Conservation (phyloP, 2,797 vertebrate genomes). For the Sphenodon punctatus region DNA sequence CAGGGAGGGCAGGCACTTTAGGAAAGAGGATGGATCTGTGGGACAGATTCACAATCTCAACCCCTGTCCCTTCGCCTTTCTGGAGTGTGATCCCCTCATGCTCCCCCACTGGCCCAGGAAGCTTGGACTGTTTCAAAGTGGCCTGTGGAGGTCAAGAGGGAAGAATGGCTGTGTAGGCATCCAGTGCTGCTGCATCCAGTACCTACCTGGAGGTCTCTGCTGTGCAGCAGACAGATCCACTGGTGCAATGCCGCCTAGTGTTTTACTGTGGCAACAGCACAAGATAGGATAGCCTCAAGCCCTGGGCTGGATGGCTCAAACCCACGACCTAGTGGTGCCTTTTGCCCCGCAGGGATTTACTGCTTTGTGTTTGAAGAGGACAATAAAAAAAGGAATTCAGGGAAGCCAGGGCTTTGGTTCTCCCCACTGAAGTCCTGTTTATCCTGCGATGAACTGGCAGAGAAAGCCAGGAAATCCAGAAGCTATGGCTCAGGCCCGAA, state of each 20-base stretch:
- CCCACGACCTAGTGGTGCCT: not conserved
- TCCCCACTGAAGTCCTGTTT: conserved; percentile 28
- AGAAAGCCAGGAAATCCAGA: conserved; percentile 63
- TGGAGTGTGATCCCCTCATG: no score
- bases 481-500: conserved; percentile 47
- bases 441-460: conserved; percentile 28
- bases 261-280: rapidly evolving
- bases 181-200: no score
- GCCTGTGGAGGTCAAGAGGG: no score
- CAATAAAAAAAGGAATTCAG: conserved; percentile 2
- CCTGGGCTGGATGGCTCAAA: not conserved
- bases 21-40: no score
- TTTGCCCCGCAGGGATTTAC: not conserved
- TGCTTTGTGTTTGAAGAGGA: not conserved
- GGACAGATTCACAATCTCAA: no score
- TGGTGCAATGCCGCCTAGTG: rapidly evolving
- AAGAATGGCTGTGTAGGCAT: no score
- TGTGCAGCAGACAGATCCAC: not conserved
- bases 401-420: not conserved
- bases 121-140: no score
- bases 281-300: rapidly evolving
- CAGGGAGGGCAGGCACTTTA: no score
- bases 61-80: no score
- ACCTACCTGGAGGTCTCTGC: no score
- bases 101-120: no score